Conservation (phyloP, 2,797 vertebrate species). For the Sus cebifrons region DNA sequence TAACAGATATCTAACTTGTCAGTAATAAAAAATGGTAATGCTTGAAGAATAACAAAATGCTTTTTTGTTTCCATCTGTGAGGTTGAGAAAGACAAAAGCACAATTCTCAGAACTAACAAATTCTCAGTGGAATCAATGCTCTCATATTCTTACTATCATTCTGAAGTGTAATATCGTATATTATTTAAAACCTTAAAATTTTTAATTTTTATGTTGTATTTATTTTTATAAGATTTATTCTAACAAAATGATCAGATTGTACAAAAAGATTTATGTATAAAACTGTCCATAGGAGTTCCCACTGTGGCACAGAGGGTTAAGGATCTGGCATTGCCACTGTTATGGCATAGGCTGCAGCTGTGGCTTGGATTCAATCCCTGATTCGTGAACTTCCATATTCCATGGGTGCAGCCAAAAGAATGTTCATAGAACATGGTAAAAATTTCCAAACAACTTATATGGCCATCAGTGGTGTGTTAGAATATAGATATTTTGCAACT, state of each 20-base stretch:
- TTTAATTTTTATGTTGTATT: neutral
- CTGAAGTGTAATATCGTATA: neutral
- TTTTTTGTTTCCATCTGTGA: neutral
- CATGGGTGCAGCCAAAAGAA: too few relatives aligned
- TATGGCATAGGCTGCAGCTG: too few relatives aligned
- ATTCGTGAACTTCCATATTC: too few relatives aligned
- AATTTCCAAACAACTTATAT: neutral
- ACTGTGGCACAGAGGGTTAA: too few relatives aligned
- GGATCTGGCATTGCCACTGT: too few relatives aligned
- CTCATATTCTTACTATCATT: neutral
- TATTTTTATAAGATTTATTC: constrained; percentile 46
- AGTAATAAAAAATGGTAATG: neutral
- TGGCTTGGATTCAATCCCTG: too few relatives aligned
- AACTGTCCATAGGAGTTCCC: neutral
- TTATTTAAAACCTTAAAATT: neutral
- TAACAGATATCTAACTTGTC: neutral
- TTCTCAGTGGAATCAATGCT: neutral
- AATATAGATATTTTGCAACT: neutral
- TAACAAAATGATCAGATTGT: neutral
- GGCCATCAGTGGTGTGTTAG: neutral
- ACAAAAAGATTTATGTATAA: neutral
- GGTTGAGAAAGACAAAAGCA: neutral
- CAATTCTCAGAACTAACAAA: constrained; percentile 39
- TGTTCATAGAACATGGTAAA: neutral
- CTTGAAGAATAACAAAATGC: neutral